Base-by-base conservation (phyloP, 2,888 invertebrate species). In the Germaria angustata region DNA sequence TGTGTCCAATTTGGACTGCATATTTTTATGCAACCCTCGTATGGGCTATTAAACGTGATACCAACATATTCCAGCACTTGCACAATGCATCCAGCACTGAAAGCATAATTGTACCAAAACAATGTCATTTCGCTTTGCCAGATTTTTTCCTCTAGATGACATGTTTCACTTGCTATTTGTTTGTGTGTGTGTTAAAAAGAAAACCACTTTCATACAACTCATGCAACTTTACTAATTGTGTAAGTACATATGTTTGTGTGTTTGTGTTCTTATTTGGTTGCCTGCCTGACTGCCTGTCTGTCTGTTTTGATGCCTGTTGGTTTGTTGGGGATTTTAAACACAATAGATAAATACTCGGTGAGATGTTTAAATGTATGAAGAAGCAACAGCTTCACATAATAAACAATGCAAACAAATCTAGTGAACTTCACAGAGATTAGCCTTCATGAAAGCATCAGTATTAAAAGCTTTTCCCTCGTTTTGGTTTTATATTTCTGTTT, bases 391-490 rank as follows among this genome's bases (percentile, higher is more conserved):
- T 88, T 85, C 41, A 73, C 53, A 44, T 65, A 65, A 84, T 86
- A 84, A 86, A 87, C 85, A 86, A 86, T 86, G 57, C 76, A 66
- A 84, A 80, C 82, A 88, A 89, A 89, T 89, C 88, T 89, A 89
- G 89, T 89, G 89, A 89, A 89, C 89, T 89, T 89, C 89, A 89
- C 87, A 88, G 88, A 88, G 90, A 90, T 90, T 90, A 90, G 89
- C 90, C 89, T 87, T 87, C 91, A 91, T 90, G 91, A 90, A 90
- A 90, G 89, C 89, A 91, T 88, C 89, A 89, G 90, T 90, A 90
- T 90, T 90, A 90, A 90, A 90, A 88, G 90, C 90, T 90, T 90
- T 90, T 86, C 75, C 68, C 79, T 84, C 76, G 57, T 79, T 51
- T 63, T 41, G 22, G 11, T 55, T 69, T 66, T 65, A 41, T 68